Conservation (phyloP, 2,888 invertebrate genomes). For the Nipponacmea schrenckii region DNA sequence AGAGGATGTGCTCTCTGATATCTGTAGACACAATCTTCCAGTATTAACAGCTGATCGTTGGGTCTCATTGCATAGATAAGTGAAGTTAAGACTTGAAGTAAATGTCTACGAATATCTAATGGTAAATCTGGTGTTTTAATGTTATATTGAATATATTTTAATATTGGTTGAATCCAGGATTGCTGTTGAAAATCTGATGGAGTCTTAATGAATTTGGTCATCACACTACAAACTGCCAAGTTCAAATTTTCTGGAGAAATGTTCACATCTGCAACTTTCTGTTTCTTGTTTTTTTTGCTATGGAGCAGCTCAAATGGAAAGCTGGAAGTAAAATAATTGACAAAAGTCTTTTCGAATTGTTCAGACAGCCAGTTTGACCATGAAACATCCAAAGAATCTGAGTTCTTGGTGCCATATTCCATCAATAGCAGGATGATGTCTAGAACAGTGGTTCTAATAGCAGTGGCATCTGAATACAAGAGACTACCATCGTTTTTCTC, state of each 20-base stretch:
- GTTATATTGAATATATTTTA: not conserved
- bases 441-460: not conserved
- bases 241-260: constrained; percentile 45
- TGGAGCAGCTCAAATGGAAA: constrained; percentile 8
- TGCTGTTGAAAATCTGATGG: not conserved
- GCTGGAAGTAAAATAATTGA: constrained; percentile 7
- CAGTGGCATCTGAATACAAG: not conserved
- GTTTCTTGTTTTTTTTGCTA: constrained; percentile 1
- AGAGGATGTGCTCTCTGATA: constrained; percentile 34
- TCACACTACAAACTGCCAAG: constrained; percentile 53
- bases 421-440: not conserved
- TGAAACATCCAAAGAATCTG: not conserved
- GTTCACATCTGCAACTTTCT: not conserved
- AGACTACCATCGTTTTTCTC: constrained; percentile 17
- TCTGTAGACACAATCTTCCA: constrained; percentile 28
- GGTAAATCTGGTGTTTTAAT: not conserved
- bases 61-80: constrained; percentile 11
- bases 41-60: constrained; percentile 26
- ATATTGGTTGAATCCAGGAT: not conserved
- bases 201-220: constrained; percentile 43
- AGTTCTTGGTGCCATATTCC: not conserved
- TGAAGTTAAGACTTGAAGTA: constrained; percentile 1
- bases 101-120: not conserved
- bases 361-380: not conserved
- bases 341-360: not conserved